Base-by-base conservation (phyloP, 2,797 vertebrate genomes). In the Eospalax fontanierii region DNA sequence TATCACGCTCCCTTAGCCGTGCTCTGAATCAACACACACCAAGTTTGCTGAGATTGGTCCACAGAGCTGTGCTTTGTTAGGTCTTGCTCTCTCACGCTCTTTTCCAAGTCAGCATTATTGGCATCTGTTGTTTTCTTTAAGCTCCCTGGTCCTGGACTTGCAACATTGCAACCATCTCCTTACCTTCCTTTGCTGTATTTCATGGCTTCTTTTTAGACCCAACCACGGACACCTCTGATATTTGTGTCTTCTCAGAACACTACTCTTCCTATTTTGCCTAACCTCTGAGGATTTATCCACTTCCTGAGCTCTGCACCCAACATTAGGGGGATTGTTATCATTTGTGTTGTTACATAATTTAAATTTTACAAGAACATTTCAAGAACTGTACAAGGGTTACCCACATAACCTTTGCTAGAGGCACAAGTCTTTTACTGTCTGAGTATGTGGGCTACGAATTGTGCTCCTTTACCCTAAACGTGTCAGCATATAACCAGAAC, bases 281-380 rank as follows among this genome's bases (percentile, higher is more conserved):
- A 40, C 66, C 68, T 74, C 46, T 54, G 74, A 46, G 28, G 92
- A 74, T 87, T 78, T 35, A 88, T 88, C 50, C 28, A 54, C 46
- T 89, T 10, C 40, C 7, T 1, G 63, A 71, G 22, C 22, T 94
- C 87, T 86, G 65, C 26, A 94, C 24, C 75, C 54, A 78, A 76
- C 28, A 70, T 43, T 61, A 59, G 30, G 1, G 11, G 3, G 4
- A 1, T n/a, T n/a, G n/a, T n/a, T 28, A 22, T 1, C 79, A 57
- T 35, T 93, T 94, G 50, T 70, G n/a, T 75, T 74, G 66, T 86
- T 79, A 57, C 33, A 26, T 43, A 61, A 91, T 90, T 95, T 87
- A 71, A 90, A 80, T 54, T 22, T 86, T 93, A 78, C 0, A 70
- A 63, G 80, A 96, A 95, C 35, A 4, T 89, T 82, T 43, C 57